Base-by-base conservation (phyloP, 2,797 vertebrate species). In the Podarcis siculus region DNA sequence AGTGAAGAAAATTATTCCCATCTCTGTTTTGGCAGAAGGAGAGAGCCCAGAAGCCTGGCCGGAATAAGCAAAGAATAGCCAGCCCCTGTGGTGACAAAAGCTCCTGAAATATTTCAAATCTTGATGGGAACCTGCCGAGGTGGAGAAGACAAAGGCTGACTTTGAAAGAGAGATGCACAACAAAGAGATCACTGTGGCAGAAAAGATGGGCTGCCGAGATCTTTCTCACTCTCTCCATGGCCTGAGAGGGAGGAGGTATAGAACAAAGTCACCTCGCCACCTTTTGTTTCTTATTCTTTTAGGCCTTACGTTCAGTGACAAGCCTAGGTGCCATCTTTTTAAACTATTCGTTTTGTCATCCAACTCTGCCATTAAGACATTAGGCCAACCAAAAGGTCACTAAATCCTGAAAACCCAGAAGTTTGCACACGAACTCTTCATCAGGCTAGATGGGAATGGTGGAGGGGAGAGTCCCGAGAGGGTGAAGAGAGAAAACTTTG, bases 41-140 rank as follows among this genome's bases (percentile, higher is more conserved):
- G 27, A 67, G 9, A 67, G 3, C 79, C 35, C 15, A 12, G 12
- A 32, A 61, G 6, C 12, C 37, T 32, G 77, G 76, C 2, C 72
- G 84, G 82, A 55, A 55, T 21, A 27, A 72, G 23, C 23, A 35
- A 23, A 39, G 3, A 9, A 8, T 7, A 30, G 23, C 37, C 1
- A 3, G 9, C 30, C 0, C 0, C 2, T 0, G 37, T 7, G 5
- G 23, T 5, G 21, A 71, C 8, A 4, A 66, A 12, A 17, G 25
- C 35, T 15, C 39, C 0, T 25, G 58, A 49, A 45, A 45, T 5
- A n/a, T 2, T 10, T 30, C 82, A 25, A 23, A 1, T 27, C 45
- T 17, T 10, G 27, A 35, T 55, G 35, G 8, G 39, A 10, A 27
- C 42, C 6, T 3, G 58, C 27, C 23, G 9, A 73, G 35, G 21